phyloP scores from a whole-genome alignment of 2,888 invertebrate genomes.

The Pterostichus madidus region DNA sequence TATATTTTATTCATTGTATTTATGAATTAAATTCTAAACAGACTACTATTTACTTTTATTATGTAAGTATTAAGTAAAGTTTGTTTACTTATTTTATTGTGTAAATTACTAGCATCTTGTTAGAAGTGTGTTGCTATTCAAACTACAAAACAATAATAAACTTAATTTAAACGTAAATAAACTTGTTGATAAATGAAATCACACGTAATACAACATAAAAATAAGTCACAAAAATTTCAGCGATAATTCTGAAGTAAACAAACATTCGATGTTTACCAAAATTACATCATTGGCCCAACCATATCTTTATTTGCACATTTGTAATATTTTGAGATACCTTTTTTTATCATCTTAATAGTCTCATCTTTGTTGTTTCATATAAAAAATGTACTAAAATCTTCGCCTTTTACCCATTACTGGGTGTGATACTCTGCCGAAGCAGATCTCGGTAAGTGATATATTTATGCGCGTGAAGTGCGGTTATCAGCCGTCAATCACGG shows the following conservation, averaged over 20 bases:
- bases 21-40: no score
- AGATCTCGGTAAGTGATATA: no score
- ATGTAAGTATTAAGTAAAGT: neutral
- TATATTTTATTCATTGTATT: no score
- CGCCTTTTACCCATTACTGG: no score
- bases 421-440: no score
- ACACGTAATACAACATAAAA: neutral
- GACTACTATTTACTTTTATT: neutral
- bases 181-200: neutral
- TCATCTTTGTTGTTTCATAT: neutral
- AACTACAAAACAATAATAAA: neutral
- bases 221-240: neutral
- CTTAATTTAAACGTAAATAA: neutral
- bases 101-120: neutral
- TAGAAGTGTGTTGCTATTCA: neutral
- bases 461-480: no score
- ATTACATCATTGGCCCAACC: no score
- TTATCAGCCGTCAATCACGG: no score
- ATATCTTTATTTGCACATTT: neutral
- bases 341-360: neutral
- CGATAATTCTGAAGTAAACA: constrained; percentile 6
- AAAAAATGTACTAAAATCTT: neutral
- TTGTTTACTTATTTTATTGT: neutral
- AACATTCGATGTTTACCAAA: no score
- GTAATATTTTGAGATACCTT: neutral